phyloP scores from a whole-genome alignment of 64 coral and sea anemone species.

The Hydrozoanthus tunicans region DNA sequence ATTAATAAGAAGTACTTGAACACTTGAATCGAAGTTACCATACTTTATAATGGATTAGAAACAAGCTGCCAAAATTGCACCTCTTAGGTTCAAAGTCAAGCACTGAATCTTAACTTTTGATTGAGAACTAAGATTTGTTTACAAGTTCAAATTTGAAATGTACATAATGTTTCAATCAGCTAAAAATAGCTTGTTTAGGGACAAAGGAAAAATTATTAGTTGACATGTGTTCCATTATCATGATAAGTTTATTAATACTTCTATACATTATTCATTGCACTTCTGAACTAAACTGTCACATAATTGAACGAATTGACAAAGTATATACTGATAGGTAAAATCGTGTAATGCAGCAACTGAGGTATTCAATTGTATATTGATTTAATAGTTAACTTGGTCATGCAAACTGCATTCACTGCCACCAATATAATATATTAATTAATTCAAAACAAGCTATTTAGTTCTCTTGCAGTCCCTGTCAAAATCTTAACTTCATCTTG shows the following conservation, averaged over 20 bases:
- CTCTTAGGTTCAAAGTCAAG: not conserved
- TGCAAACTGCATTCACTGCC: not conserved
- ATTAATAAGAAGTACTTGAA: not conserved
- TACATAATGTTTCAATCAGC: not conserved
- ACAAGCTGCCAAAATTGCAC: not conserved
- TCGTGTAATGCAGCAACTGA: not conserved
- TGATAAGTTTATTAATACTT: not conserved
- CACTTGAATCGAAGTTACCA: not conserved
- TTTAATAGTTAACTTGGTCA: not conserved
- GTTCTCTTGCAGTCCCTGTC: too few relatives aligned
- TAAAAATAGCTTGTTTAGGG: not conserved
- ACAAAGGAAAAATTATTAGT: not conserved
- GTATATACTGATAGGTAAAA: not conserved
- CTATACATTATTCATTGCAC: not conserved
- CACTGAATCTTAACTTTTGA: not conserved
- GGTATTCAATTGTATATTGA: not conserved
- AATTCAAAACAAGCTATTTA: not conserved
- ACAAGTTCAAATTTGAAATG: constrained; percentile 17
- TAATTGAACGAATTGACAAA: not conserved
- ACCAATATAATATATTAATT: not conserved
- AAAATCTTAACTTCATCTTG: too few relatives aligned
- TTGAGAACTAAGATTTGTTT: constrained; percentile 12
- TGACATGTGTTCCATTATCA: not conserved
- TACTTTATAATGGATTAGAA: not conserved
- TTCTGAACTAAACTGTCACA: not conserved